phyloP scores from a whole-genome alignment of 2,797 vertebrate genomes.

The Spinus olivaceus region DNA sequence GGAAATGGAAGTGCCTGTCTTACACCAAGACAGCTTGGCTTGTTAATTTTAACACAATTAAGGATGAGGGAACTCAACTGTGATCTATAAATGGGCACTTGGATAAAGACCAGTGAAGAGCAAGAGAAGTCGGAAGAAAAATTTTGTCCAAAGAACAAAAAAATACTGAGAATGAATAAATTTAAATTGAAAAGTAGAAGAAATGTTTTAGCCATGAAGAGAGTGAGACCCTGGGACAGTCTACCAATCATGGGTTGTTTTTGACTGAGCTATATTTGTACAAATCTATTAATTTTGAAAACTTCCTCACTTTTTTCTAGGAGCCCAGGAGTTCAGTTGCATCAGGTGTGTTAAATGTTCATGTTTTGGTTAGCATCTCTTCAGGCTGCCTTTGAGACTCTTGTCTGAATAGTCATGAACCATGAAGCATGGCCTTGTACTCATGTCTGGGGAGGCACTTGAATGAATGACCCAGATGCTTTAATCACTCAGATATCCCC shows the following conservation, averaged over 20 bases:
- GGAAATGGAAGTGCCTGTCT: background rate
- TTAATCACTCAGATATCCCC: background rate
- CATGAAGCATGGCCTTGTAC: background rate
- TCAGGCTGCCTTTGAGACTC: background rate
- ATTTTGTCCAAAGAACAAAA: background rate
- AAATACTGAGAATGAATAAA: background rate
- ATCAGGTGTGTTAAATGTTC: background rate
- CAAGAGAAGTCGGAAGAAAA: background rate
- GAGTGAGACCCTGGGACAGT: background rate
- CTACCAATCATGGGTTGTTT: background rate
- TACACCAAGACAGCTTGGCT: background rate
- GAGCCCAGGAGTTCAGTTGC: background rate
- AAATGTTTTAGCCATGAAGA: background rate
- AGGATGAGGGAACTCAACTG: background rate
- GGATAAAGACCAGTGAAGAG: background rate
- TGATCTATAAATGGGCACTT: background rate
- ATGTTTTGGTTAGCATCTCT: background rate
- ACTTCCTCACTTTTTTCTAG: background rate
- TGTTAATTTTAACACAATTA: constrained; percentile 4
- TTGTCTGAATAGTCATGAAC: background rate
- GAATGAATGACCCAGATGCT: background rate
- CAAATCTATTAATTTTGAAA: background rate
- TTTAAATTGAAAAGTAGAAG: background rate
- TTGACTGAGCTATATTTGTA: background rate
- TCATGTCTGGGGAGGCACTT: background rate